Conservation (phyloP, 2,888 invertebrate species). For the Amphipyra tragopoginis region DNA sequence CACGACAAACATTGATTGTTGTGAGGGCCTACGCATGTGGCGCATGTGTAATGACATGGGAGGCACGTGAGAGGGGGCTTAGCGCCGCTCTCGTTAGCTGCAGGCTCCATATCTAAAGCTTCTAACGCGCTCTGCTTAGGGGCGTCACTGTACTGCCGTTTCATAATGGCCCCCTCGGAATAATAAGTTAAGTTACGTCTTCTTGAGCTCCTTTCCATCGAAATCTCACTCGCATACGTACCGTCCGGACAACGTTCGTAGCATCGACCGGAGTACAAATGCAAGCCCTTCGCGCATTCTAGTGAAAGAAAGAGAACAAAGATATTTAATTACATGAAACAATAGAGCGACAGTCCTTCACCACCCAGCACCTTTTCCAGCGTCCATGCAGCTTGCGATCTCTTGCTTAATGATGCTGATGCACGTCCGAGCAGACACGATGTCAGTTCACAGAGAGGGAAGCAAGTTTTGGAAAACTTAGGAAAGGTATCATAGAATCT, state of each 20-base stretch:
- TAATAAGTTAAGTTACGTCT: constrained; percentile 81
- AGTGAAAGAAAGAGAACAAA: constrained; percentile 87
- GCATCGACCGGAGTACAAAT: constrained; percentile 91
- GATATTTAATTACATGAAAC: constrained; percentile 75
- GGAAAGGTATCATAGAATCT: constrained; percentile 79
- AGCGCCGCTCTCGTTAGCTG: constrained; percentile 57
- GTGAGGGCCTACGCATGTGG: constrained; percentile 92
- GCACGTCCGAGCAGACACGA: constrained; percentile 74
- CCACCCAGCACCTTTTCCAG: constrained; percentile 84
- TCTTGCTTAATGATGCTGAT: constrained; percentile 80
- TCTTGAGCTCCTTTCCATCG: constrained; percentile 79
- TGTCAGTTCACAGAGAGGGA: constrained; percentile 70
- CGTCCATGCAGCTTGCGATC: constrained; percentile 84
- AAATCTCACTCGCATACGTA: constrained; percentile 83
- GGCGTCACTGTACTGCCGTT: constrained; percentile 71
- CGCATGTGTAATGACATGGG: constrained; percentile 94
- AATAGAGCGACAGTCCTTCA: constrained; percentile 75
- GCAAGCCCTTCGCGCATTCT: constrained; percentile 92
- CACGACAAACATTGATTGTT: constrained; percentile 93
- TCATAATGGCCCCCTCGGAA: constrained; percentile 72
- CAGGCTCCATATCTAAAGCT: constrained; percentile 79
- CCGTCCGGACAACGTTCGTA: constrained; percentile 89
- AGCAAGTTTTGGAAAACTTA: constrained; percentile 67
- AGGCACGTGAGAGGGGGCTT: constrained; percentile 87
- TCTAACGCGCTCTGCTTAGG: constrained; percentile 69